Conservation (phyloP, 2,113 vertebrate genomes). For the Melanostigma gelatinosum region DNA sequence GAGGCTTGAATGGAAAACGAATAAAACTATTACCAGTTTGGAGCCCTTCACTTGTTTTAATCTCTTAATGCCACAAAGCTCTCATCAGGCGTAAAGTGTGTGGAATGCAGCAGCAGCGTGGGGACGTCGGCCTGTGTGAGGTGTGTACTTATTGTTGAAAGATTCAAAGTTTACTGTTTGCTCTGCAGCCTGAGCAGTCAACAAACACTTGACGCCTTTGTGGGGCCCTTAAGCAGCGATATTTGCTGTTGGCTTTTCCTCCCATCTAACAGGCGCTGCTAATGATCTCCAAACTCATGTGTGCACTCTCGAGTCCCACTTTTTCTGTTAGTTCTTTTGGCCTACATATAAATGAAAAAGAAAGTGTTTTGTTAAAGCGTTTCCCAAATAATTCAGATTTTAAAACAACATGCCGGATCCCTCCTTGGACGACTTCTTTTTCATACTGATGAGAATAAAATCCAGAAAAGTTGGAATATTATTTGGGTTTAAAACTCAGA, state of each 20-base stretch:
- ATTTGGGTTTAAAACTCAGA: not conserved
- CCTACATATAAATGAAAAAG: conserved; percentile 34
- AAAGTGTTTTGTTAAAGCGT: conserved; percentile 2
- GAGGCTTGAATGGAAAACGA: not conserved
- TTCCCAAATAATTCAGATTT: conserved; percentile 18
- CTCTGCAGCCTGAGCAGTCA: conserved; percentile 89
- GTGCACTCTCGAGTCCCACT: conserved; percentile 41
- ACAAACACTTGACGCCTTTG: conserved; percentile 92
- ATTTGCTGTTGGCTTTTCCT: conserved; percentile 88
- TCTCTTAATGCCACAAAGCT: conserved; percentile 49
- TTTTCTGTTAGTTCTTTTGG: conserved; percentile 38
- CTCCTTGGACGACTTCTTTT: not conserved
- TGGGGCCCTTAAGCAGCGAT: conserved; percentile 85
- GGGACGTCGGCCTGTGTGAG: conserved; percentile 56
- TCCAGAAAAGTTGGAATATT: not conserved
- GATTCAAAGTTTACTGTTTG: conserved; percentile 86
- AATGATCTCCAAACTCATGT: conserved; percentile 81
- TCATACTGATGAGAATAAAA: conserved; percentile 31
- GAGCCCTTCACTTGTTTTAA: conserved; percentile 8
- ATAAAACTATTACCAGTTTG: not conserved
- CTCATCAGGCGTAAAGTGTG: conserved; percentile 11
- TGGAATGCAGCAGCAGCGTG: conserved; percentile 42
- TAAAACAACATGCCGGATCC: not conserved
- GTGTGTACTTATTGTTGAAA: conserved; percentile 85
- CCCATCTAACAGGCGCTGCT: conserved; percentile 82